Conservation (phyloP, 2,888 invertebrate genomes). For the Erebia palarica region DNA sequence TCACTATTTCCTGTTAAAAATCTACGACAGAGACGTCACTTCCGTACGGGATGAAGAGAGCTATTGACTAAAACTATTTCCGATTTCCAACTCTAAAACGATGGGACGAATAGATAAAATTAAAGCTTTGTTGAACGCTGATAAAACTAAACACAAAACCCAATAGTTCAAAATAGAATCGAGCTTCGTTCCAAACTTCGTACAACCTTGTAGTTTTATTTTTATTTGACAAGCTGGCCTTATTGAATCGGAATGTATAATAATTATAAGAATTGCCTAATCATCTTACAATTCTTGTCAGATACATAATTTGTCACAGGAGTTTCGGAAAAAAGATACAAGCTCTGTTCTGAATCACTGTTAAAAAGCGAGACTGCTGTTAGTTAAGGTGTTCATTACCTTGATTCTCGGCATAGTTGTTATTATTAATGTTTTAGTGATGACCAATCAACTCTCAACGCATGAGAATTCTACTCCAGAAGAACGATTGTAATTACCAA, state of each 20-base stretch:
- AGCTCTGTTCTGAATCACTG: background rate
- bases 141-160: conserved; percentile 34
- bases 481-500: background rate
- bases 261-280: background rate
- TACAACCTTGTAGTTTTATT: background rate
- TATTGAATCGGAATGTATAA: conserved; percentile 15
- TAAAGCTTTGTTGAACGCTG: conserved; percentile 60
- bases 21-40: background rate
- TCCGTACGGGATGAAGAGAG: conserved; percentile 52
- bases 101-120: conserved; percentile 70
- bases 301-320: background rate
- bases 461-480: background rate
- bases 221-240: conserved; percentile 29
- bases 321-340: background rate
- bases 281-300: conserved; percentile 11
- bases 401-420: background rate
- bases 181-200: background rate
- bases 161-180: conserved; percentile 24
- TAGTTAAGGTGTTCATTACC: background rate
- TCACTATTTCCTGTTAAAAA: background rate
- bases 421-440: background rate
- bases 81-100: conserved; percentile 60
- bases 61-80: conserved; percentile 67
- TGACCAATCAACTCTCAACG: background rate
- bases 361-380: too few relatives aligned